Conservation (phyloP, 2,888 invertebrate species). For the Pycnomerus fuliginosus region DNA sequence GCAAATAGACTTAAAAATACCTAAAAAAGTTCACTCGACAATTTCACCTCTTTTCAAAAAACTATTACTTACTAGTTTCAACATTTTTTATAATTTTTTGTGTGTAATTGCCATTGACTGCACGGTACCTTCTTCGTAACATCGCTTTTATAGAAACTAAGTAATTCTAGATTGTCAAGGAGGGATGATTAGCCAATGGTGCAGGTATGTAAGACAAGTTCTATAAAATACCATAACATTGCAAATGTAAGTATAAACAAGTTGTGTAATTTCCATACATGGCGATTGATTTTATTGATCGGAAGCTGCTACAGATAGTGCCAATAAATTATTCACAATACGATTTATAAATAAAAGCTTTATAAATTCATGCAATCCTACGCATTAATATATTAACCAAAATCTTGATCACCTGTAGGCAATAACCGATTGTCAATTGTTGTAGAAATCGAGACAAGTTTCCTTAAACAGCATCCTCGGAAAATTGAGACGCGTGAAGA, state of each 20-base stretch:
- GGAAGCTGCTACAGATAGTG: not conserved
- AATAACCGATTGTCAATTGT: not conserved
- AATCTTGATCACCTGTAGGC: not conserved
- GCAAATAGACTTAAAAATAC: slow-evolving; percentile 5
- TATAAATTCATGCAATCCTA: not conserved
- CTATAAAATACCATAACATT: slow-evolving; percentile 14
- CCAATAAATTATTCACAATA: no score
- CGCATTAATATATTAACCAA: not conserved
- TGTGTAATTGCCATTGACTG: slow-evolving; percentile 3
- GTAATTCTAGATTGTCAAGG: slow-evolving; percentile 9
- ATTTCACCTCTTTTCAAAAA: slow-evolving; percentile 2
- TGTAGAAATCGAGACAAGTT: slow-evolving; percentile 4
- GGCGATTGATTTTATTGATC: slow-evolving; percentile 2
- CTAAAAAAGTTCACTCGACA: slow-evolving; percentile 6
- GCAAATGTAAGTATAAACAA: slow-evolving; percentile 6
- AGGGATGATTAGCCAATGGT: slow-evolving; percentile 15
- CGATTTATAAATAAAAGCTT: not conserved
- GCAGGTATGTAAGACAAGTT: slow-evolving; percentile 9
- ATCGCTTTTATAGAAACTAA: slow-evolving; percentile 10
- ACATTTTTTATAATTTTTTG: slow-evolving; percentile 5
- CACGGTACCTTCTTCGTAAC: slow-evolving; percentile 6
- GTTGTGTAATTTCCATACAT: slow-evolving; percentile 9
- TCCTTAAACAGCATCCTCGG: slow-evolving; percentile 7
- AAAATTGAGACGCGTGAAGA: no score
- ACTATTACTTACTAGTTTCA: slow-evolving; percentile 7